These are phyloP conservation scores for Psittacula derbiana DNA, from an alignment of 2,797 vertebrate genomes.

Conservation along the genomic window DNA sequence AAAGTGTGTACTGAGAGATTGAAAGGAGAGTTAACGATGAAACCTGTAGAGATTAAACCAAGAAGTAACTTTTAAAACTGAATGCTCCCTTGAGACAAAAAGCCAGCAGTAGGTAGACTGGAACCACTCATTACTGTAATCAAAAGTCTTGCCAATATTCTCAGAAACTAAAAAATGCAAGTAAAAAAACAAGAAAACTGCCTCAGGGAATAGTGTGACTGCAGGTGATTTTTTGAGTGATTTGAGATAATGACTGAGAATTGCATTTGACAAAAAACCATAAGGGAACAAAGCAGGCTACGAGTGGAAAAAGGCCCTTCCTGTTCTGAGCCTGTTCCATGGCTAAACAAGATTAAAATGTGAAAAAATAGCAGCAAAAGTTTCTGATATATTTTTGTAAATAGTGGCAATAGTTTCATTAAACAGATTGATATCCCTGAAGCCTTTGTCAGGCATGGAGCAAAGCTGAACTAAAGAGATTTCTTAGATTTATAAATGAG, in stretches of 20 bases:
- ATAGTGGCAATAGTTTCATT: neutral
- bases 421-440: neutral
- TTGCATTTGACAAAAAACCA: neutral
- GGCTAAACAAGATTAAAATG: neutral
- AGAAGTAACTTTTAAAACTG: constrained; percentile 7
- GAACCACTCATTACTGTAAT: neutral
- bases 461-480: neutral
- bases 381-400: neutral
- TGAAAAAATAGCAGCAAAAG: neutral
- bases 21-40: neutral
- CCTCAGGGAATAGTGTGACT: neutral
- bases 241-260: neutral
- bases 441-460: neutral
- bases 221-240: neutral
- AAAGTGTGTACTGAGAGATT: neutral
- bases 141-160: neutral
- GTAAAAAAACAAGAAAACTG: neutral
- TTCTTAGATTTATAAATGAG: neutral
- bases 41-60: neutral
- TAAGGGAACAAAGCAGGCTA: neutral
- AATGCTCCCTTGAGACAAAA: neutral
- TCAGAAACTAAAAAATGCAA: neutral
- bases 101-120: neutral
- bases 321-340: neutral
- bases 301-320: neutral